Evolutionary conservation across 2,797 vertebrate genomes (phyloP).

Genomic region (Poliocrania exsul): DNA sequence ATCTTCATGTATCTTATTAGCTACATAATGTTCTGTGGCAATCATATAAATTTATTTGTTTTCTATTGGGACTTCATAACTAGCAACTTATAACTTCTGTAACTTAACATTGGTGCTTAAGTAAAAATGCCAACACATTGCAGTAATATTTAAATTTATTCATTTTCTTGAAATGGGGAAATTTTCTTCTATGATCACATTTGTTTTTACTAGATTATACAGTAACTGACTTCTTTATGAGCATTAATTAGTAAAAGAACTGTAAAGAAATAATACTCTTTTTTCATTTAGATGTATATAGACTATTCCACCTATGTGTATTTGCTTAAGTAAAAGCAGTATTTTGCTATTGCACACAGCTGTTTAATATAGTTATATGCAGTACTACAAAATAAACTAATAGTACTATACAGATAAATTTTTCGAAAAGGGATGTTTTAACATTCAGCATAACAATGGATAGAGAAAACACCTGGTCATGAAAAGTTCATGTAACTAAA

Average conservation of each 20-base stretch:
- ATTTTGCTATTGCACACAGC: background rate
- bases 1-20: background rate
- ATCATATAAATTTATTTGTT: background rate
- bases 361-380: background rate
- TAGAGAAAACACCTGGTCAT: slow-evolving; percentile 40
- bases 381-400: background rate
- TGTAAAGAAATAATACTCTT: background rate
- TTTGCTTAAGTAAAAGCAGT: background rate
- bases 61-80: background rate
- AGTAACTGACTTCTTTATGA: background rate
- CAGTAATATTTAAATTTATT: background rate
- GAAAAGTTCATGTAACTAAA: background rate
- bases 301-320: background rate
- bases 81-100: background rate
- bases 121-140: background rate
- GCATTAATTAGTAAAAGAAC: background rate
- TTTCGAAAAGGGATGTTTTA: background rate
- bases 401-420: background rate
- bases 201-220: background rate
- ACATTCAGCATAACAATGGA: background rate
- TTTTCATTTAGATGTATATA: background rate
- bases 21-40: background rate
- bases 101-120: background rate
- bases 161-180: background rate
- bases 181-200: background rate